Percentiles rank a stretch among this genome's conserved stretches.
phyloP scores from a whole-genome alignment of 2,888 invertebrate genomes.

The Anagyrus pseudococci region DNA sequence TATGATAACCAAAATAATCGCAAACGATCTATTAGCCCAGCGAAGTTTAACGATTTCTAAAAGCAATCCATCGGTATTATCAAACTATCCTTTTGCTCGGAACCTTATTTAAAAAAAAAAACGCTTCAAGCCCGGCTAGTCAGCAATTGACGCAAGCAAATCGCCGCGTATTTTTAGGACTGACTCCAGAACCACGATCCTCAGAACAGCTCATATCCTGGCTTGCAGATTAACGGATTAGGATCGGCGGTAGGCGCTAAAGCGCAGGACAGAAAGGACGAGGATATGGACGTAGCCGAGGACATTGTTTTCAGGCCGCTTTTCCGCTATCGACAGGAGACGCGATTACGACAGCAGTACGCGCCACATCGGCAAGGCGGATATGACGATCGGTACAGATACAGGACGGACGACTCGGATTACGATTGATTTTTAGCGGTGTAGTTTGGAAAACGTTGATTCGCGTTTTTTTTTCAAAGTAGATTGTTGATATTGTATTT shows the following conservation, averaged over 20 bases:
- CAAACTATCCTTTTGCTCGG: no score
- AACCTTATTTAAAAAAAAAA: not conserved
- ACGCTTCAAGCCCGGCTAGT: no score
- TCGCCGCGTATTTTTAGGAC: constrained; percentile 28
- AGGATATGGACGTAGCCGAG: constrained; percentile 55
- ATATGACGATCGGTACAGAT: constrained; percentile 31
- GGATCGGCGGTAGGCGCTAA: constrained; percentile 10
- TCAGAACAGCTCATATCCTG: constrained; percentile 23
- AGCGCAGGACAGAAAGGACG: constrained; percentile 20
- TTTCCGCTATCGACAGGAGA: constrained; percentile 54
- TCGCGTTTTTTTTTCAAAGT: no score
- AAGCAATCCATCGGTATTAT: no score
- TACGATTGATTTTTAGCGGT: constrained; percentile 15
- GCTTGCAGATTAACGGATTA: constrained; percentile 23
- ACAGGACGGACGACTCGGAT: constrained; percentile 7
- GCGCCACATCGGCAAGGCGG: constrained; percentile 39
- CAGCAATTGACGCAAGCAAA: no score
- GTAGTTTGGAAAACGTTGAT: no score
- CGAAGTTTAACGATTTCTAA: no score
- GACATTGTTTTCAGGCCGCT: constrained; percentile 57
- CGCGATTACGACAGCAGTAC: constrained; percentile 37
- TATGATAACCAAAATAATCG: no score
- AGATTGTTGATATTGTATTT: no score
- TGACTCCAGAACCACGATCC: constrained; percentile 23
- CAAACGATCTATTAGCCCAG: no score